A percentile compares a stretch with the other conserved stretches of the same genome.
phyloP scores from a whole-genome alignment of 1,140 invertebrate species.

The Araneus ventricosus region DNA sequence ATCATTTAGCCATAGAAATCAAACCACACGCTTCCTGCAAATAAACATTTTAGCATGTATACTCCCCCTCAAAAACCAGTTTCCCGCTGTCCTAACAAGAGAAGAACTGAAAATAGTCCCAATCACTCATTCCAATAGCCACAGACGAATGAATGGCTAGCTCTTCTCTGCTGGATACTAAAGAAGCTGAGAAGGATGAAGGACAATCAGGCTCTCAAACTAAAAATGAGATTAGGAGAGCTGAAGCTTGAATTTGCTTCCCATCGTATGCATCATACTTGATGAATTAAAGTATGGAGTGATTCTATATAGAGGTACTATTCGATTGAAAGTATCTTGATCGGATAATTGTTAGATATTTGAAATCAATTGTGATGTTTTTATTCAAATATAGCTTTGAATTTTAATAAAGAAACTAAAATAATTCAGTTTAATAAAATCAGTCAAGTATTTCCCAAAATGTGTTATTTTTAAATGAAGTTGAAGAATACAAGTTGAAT shows the following conservation, averaged over 20 bases:
- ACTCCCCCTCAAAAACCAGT: not conserved
- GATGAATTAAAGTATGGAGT: not conserved
- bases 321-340: no score
- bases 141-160: not conserved
- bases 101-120: not conserved
- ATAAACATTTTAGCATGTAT: not conserved
- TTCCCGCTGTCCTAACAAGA: slow-evolving; percentile 22
- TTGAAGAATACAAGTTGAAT: no score
- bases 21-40: not conserved
- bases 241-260: not conserved
- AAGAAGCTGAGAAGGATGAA: not conserved
- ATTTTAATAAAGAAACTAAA: no score
- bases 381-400: no score
- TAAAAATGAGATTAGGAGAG: not conserved
- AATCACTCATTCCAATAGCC: not conserved
- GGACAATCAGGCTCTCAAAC: not conserved
- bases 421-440: no score
- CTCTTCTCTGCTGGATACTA: slow-evolving; percentile 13
- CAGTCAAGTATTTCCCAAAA: no score
- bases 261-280: not conserved
- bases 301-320: no score
- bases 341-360: no score
- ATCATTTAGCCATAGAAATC: no score
- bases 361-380: no score
- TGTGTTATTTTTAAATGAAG: no score